These are phyloP conservation scores for Isichthys henryi DNA, from an alignment of 2,113 vertebrate species.

Conservation along the genomic window DNA sequence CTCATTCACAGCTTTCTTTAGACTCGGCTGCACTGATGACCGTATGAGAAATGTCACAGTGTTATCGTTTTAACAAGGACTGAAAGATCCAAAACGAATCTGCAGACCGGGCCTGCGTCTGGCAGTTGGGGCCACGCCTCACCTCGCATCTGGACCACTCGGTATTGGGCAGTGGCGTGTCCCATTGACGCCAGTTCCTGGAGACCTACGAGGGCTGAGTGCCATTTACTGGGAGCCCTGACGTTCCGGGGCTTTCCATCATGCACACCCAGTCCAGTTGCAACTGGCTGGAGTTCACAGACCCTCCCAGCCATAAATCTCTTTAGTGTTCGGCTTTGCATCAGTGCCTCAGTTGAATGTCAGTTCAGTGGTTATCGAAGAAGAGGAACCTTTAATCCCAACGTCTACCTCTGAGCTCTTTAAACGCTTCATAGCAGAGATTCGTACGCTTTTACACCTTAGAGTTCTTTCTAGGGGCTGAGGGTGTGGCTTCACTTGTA, in stretches of 20 bases:
- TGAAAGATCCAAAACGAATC: background rate
- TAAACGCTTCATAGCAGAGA: background rate
- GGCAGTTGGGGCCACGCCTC: background rate
- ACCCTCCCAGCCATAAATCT: background rate
- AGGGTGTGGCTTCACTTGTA: background rate
- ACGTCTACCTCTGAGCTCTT: background rate
- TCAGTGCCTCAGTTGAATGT: background rate
- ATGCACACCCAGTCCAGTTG: conserved; percentile 5
- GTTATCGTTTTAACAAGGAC: background rate
- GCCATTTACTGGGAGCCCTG: background rate
- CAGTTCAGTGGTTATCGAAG: background rate
- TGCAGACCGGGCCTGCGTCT: background rate
- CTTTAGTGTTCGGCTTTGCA: background rate
- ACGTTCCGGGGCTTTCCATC: conserved; percentile 12
- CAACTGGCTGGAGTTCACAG: conserved; percentile 9
- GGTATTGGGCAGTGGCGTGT: background rate
- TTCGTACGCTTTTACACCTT: background rate
- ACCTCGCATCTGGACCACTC: background rate
- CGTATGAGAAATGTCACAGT: background rate
- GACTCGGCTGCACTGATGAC: background rate
- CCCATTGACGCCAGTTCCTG: background rate
- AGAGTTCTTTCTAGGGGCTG: background rate
- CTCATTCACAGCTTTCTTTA: background rate
- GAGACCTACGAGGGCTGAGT: background rate
- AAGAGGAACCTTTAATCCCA: background rate